Evolutionary conservation across 2,797 vertebrate genomes (phyloP).

Genomic region (Centropyge bicolor): DNA sequence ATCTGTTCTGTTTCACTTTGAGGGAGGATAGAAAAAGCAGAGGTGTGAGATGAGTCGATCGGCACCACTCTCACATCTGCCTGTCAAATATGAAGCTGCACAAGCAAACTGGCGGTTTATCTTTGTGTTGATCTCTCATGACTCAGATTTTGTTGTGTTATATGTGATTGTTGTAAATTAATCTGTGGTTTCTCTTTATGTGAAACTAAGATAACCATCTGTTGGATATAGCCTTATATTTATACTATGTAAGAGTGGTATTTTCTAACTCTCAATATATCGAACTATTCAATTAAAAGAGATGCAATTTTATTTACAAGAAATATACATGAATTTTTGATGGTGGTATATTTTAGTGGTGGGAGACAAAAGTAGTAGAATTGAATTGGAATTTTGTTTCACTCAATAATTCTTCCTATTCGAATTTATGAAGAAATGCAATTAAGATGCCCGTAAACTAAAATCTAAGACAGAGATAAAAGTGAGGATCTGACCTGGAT

Average conservation of each 20-base stretch:
- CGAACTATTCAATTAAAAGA: background rate
- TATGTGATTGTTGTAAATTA: background rate
- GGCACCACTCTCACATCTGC: too few species aligned
- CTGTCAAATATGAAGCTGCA: background rate
- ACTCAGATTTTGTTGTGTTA: background rate
- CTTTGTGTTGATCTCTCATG: background rate
- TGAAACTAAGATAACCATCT: background rate
- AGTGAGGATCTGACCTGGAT: conserved; percentile 1
- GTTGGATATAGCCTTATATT: background rate
- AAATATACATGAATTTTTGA: background rate
- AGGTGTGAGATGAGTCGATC: background rate
- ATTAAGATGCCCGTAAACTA: background rate
- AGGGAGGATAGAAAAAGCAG: too few species aligned
- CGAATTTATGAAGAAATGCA: background rate
- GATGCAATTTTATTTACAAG: background rate
- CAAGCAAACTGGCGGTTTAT: background rate
- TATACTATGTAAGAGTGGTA: background rate
- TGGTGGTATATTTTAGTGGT: background rate
- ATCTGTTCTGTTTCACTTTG: conserved; percentile 11
- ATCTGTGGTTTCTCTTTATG: background rate
- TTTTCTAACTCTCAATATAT: background rate
- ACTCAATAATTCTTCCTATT: background rate
- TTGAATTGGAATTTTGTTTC: background rate
- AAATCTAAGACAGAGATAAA: background rate
- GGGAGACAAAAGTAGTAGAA: background rate